Evolutionary conservation across 2,888 invertebrate genomes (phyloP).

Genomic region (Athrips mouffetella): DNA sequence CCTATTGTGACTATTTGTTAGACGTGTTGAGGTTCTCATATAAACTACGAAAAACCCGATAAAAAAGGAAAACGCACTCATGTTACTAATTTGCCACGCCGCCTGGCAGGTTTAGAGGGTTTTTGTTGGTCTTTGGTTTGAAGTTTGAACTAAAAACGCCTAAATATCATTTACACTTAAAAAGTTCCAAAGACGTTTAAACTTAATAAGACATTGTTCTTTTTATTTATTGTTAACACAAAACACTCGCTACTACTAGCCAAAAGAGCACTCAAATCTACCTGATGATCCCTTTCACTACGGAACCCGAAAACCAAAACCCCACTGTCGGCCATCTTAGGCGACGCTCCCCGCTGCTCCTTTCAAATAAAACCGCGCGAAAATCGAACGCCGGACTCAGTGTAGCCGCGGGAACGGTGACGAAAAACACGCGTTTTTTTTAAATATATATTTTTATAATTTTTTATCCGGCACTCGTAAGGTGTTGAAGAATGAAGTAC

Average conservation of each 20-base stretch:
- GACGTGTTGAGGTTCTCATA: too few relatives aligned
- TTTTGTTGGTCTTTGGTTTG: too few relatives aligned
- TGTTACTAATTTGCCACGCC: too few relatives aligned
- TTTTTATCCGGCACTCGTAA: slow-evolving; percentile 40
- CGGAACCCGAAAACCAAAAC: neutral
- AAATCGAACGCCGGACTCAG: slow-evolving; percentile 55
- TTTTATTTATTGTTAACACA: neutral
- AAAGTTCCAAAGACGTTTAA: too few relatives aligned
- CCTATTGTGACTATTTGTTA: too few relatives aligned
- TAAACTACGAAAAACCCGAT: too few relatives aligned
- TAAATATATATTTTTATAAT: slow-evolving; percentile 33
- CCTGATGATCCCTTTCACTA: neutral
- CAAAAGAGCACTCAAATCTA: neutral
- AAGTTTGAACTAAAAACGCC: too few relatives aligned
- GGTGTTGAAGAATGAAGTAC: slow-evolving; percentile 65
- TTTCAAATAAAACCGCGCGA: slow-evolving; percentile 59
- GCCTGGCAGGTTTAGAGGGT: too few relatives aligned
- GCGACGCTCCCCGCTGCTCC: slow-evolving; percentile 59
- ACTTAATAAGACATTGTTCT: too few relatives aligned
- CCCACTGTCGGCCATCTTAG: slow-evolving; percentile 16
- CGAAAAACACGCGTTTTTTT: slow-evolving; percentile 46
- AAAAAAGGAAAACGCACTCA: too few relatives aligned
- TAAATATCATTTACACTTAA: too few relatives aligned
- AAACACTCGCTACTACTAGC: neutral
- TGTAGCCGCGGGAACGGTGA: slow-evolving; percentile 55